phyloP scores from a whole-genome alignment of 1,140 invertebrate species.

The Euglossa dilemma region DNA sequence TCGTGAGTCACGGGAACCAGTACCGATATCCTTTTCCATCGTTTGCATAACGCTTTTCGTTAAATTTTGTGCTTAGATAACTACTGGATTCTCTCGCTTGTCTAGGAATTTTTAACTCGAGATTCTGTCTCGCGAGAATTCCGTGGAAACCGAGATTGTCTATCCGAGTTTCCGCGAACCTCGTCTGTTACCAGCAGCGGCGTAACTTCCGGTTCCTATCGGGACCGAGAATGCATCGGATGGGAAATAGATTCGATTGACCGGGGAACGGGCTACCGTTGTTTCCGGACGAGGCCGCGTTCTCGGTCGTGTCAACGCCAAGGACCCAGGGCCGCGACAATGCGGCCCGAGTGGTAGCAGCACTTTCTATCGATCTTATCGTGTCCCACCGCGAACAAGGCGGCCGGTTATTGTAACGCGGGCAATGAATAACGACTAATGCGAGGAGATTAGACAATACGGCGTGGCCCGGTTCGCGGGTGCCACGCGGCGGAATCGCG shows the following conservation, averaged over 20 bases:
- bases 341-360: slow-evolving; percentile 30
- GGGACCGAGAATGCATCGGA: no score
- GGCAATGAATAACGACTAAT: slow-evolving; percentile 53
- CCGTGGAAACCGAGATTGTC: no score
- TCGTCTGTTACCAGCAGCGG: no score
- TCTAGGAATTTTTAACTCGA: no score
- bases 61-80: no score
- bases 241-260: not conserved
- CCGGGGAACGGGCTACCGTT: slow-evolving; percentile 31
- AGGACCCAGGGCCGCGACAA: slow-evolving; percentile 40
- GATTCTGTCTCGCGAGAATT: no score
- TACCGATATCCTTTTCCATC: not conserved
- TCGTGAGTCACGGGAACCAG: not conserved
- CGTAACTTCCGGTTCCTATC: no score
- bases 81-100: no score
- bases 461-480: slow-evolving; percentile 7
- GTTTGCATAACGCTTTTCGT: not conserved
- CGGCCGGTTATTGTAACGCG: slow-evolving; percentile 48
- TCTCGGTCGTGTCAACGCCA: slow-evolving; percentile 33
- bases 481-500: not conserved
- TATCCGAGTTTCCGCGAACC: no score
- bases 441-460: slow-evolving; percentile 44
- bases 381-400: slow-evolving; percentile 22
- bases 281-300: slow-evolving; percentile 25
- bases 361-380: slow-evolving; percentile 61